phyloP scores from a whole-genome alignment of 2,113 vertebrate species.

The Callithrix jacchus region DNA sequence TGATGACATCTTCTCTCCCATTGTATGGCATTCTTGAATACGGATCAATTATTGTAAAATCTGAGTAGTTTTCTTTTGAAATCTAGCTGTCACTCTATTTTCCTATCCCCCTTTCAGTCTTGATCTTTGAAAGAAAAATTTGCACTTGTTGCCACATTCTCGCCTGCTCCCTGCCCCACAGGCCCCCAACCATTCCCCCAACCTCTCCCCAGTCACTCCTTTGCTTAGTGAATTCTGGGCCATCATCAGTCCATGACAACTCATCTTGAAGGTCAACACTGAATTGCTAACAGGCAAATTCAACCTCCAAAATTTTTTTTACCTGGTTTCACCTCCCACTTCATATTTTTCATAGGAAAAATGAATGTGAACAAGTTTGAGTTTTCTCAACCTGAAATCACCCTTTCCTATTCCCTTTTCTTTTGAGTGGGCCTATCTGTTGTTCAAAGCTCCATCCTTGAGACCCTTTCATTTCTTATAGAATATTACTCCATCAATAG shows the following conservation, averaged over 20 bases:
- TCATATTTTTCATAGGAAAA: background rate
- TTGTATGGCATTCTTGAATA: background rate
- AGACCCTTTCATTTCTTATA: background rate
- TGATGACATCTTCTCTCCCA: background rate
- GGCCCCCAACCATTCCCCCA: too few relatives aligned
- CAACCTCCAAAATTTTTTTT: background rate
- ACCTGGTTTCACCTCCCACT: background rate
- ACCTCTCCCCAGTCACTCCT: background rate
- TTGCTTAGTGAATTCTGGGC: background rate
- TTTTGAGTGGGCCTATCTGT: background rate
- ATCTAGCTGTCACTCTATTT: background rate
- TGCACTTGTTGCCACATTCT: background rate
- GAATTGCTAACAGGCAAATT: background rate
- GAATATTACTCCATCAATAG: background rate
- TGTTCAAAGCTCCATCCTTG: background rate
- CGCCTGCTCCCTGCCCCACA: too few relatives aligned
- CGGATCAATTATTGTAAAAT: conserved; percentile 44
- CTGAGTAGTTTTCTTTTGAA: conserved; percentile 30
- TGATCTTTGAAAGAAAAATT: background rate
- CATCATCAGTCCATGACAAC: background rate
- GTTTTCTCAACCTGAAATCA: background rate
- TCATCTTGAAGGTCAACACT: background rate
- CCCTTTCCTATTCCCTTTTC: background rate
- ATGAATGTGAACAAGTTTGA: background rate
- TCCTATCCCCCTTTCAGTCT: background rate